Evolutionary conservation across 2,113 vertebrate species (phyloP).

Genomic region (Platysternon megacephalum): DNA sequence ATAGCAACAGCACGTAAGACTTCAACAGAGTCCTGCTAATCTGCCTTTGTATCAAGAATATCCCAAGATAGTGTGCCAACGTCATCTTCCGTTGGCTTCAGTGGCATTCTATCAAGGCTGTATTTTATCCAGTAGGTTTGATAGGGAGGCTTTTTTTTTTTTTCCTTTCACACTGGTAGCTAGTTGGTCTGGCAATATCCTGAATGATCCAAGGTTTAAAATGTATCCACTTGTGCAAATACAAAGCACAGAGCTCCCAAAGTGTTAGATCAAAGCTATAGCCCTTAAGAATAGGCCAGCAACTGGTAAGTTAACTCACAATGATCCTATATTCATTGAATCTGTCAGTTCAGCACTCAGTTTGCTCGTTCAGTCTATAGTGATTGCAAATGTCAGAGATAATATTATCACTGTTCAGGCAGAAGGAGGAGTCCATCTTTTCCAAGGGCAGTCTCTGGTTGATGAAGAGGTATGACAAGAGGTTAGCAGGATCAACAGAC

Average conservation of each 20-base stretch:
- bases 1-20: neutral
- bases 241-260: neutral
- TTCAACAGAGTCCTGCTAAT: neutral
- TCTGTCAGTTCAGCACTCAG: neutral
- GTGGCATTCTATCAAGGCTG: neutral
- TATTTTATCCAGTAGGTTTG: constrained; percentile 26
- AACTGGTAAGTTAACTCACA: neutral
- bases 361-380: neutral
- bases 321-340: neutral
- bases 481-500: too few species aligned
- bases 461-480: neutral
- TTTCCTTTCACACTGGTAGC: neutral
- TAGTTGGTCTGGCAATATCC: neutral
- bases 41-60: neutral
- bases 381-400: neutral
- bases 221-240: neutral
- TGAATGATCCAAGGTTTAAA: constrained; percentile 1
- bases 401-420: neutral
- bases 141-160: neutral
- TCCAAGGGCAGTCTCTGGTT: neutral
- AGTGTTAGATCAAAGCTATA: neutral
- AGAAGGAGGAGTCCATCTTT: neutral
- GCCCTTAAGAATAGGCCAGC: neutral
- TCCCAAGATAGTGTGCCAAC: neutral
- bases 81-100: neutral